Conservation (phyloP, 2,888 invertebrate genomes). For the Petrophora chlorosata region DNA sequence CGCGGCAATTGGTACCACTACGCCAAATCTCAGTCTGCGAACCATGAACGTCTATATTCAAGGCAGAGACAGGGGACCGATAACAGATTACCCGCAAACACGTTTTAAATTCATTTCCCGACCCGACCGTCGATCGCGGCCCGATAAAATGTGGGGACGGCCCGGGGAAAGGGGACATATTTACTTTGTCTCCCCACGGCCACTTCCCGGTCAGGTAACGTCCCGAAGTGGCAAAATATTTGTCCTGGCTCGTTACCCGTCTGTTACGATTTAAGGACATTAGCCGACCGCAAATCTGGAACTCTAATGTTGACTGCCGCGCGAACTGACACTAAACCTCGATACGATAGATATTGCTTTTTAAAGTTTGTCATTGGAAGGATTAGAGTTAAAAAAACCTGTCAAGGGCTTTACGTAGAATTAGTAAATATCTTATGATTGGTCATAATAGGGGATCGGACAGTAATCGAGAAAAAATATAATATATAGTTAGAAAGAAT, state of each 20-base stretch:
- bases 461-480: no score
- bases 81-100: conserved; percentile 85
- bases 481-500: no score
- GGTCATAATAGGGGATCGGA: no score
- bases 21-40: conserved; percentile 71
- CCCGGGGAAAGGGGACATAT: conserved; percentile 80
- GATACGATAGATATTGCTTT: neutral
- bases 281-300: conserved; percentile 64
- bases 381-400: conserved; percentile 6
- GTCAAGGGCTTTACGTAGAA: no score
- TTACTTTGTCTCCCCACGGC: conserved; percentile 82
- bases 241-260: conserved; percentile 74
- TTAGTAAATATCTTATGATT: no score
- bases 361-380: neutral
- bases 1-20: conserved; percentile 21
- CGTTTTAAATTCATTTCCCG: conserved; percentile 84
- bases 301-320: conserved; percentile 47
- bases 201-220: conserved; percentile 81
- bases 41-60: conserved; percentile 78
- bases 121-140: conserved; percentile 81
- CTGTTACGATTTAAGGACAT: conserved; percentile 76
- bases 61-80: conserved; percentile 82
- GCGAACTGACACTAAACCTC: conserved; percentile 33
- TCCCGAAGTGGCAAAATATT: conserved; percentile 81
- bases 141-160: conserved; percentile 82